Percentiles rank a stretch among this genome's conserved stretches.
These are phyloP conservation scores for Sebastes taczanowskii DNA, from an alignment of 2,797 vertebrate genomes.

Conservation along the genomic window DNA sequence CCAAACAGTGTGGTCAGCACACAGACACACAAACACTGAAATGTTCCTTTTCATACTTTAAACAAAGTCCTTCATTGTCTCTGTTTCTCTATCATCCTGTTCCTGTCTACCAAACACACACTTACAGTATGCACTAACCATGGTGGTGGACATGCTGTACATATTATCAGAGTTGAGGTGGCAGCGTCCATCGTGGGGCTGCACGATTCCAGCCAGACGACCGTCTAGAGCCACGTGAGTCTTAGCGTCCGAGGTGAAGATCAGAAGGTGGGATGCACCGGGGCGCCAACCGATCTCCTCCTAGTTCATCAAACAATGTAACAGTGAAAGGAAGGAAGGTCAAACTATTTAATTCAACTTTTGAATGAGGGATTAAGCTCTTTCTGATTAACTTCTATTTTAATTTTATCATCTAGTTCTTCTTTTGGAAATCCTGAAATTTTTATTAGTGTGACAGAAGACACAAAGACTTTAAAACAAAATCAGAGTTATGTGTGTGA, in stretches of 20 bases:
- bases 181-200: constrained; percentile 93
- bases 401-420: not conserved
- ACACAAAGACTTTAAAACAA: constrained; percentile 9
- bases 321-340: not conserved
- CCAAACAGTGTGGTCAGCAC: not conserved
- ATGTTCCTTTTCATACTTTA: not conserved
- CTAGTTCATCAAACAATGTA: constrained; percentile 65
- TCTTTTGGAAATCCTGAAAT: not conserved
- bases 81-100: not conserved
- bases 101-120: constrained; percentile 6
- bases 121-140: constrained; percentile 81
- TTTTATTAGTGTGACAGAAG: not conserved
- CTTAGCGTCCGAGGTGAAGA: constrained; percentile 97
- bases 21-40: not conserved
- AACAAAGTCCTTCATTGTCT: not conserved
- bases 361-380: not conserved
- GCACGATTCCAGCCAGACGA: constrained; percentile 93
- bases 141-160: constrained; percentile 91
- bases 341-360: not conserved
- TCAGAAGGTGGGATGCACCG: constrained; percentile 93
- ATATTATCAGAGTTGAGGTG: constrained; percentile 89
- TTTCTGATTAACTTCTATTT: not conserved
- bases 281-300: constrained; percentile 96
- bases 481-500: not conserved
- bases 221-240: constrained; percentile 98